Evolutionary conservation across 2,888 invertebrate species (phyloP), one percentile per base, ranked within the genome.

Genomic region (Stenurella melanura): DNA sequence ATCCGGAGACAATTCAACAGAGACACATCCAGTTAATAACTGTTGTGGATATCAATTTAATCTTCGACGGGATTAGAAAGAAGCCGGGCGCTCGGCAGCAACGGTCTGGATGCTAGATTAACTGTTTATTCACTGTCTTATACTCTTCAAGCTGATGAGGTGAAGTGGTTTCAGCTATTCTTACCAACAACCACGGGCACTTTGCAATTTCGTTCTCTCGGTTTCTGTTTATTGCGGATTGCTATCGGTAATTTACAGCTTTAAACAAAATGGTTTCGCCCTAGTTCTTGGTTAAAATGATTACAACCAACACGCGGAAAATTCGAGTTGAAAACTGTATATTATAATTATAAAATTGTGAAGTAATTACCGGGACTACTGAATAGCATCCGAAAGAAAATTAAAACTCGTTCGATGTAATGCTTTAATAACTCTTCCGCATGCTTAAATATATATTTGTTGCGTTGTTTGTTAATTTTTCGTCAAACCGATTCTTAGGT

Each of bases 11-110:
- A 70, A 74, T 76, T 73, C 74, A 69, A 38, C 57, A 50, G 34
- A 58, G 57, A 58, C 56, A 63, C 71, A 63, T 57, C 67, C 73
- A 68, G 72, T 76, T 79, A 79, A 76, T 78, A 74, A 77, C 74
- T 77, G 73, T 79, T 77, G 79, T 75, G 64, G 75, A 75, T 79
- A 79, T 77, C 79, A 75, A 75, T 77, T 79, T 79, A 77, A 77
- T 79, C 79, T 77, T 77, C 42, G 66, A 30, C 60, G 21, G 71
- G 77, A 77, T 77, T 73, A 79, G 73, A 73, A 34, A 58, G 69
- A 34, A 38, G 38, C 42, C 9, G 38, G 2, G 18, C 42, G 42
- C 38, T 38, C 38, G 15, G 64, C 64, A 21, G 58, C 1, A 21
- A 21, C 58, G 18, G 58, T 58, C 42, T 42, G 64, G 38, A 12